Evolutionary conservation across 2,797 vertebrate species (phyloP), one percentile per base, ranked within the genome.

Genomic region (Tokudaia tokunoshimensis): DNA sequence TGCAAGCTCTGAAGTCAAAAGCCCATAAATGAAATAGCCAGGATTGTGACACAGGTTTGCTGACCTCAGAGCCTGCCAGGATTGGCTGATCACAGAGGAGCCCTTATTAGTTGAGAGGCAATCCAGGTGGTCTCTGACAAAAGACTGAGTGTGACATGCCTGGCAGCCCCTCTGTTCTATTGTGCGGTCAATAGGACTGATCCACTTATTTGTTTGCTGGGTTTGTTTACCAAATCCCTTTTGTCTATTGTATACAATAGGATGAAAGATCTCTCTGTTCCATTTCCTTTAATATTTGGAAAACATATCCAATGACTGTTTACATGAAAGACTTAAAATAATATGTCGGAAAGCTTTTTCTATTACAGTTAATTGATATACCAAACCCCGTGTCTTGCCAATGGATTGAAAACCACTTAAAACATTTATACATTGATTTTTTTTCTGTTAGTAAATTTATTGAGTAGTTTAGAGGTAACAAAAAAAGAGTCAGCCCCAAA

Each of bases 371-470:
- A 92, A n/a, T 91, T 97, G 89, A 96, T 93, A 97, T 95, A 97
- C 87, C 83, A 91, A 91, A 82, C 17, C 34, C 41, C 52, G 14
- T 94, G 67, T 94, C 83, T 95, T 91, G 94, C 94, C 93, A 96
- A 90, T n/a, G 37, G 96, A 94, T 95, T 93, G 95, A 93, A 96
- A 98, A 92, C 70, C 93, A 98, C 97, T 98, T 97, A 97, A 97
- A 97, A 96, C 93, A 97, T 96, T 98, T 98, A 97, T 95, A 84
- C 92, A 97, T 98, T 97, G 97, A 95, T 79, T 96, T 89, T 95
- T 95, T 91, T 92, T 24, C 92, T 97, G 22, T 74, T 97, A 92
- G 93, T 97, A 92, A 94, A 96, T 97, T 97, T 97, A 92, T 94
- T 94, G 93, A 81, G 89, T 97, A 94, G 0, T 3, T 84, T 95